Percentiles rank a stretch among this genome's conserved stretches.
phyloP scores from a whole-genome alignment of 1,140 invertebrate species.

The Oppia nitens region DNA sequence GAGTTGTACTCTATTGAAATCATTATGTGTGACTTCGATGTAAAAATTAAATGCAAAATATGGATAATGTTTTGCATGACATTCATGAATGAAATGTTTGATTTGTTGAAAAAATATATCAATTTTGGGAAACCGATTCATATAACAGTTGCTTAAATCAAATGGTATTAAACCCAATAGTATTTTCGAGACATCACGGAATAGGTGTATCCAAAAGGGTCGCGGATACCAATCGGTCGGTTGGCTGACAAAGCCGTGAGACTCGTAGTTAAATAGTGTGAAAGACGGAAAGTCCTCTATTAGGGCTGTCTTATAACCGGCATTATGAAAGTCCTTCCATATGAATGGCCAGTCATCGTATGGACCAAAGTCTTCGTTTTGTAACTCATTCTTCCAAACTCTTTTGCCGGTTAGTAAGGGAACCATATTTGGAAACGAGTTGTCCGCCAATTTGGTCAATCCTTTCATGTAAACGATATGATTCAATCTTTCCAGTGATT shows the following conservation, averaged over 20 bases:
- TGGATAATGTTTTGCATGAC: conserved; percentile 20
- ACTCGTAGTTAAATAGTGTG: conserved; percentile 61
- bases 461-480: conserved; percentile 39
- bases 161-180: conserved; percentile 7
- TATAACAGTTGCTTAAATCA: conserved; percentile 10
- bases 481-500: background rate
- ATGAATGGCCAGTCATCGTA: conserved; percentile 20
- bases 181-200: conserved; percentile 9
- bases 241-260: conserved; percentile 48
- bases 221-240: conserved; percentile 65
- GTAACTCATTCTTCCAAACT: conserved; percentile 1
- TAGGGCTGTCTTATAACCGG: conserved; percentile 55
- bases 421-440: conserved; percentile 31
- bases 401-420: conserved; percentile 26
- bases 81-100: conserved; percentile 23
- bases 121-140: conserved; percentile 17
- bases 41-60: conserved; percentile 11
- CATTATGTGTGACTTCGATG: conserved; percentile 15
- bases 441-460: conserved; percentile 30
- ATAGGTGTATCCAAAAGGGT: conserved; percentile 37
- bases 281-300: conserved; percentile 56
- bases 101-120: conserved; percentile 18
- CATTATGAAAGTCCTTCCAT: conserved; percentile 32
- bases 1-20: conserved; percentile 14
- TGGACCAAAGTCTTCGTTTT: background rate